Conservation (phyloP, 2,888 invertebrate species). For the Euplexia lucipara region DNA sequence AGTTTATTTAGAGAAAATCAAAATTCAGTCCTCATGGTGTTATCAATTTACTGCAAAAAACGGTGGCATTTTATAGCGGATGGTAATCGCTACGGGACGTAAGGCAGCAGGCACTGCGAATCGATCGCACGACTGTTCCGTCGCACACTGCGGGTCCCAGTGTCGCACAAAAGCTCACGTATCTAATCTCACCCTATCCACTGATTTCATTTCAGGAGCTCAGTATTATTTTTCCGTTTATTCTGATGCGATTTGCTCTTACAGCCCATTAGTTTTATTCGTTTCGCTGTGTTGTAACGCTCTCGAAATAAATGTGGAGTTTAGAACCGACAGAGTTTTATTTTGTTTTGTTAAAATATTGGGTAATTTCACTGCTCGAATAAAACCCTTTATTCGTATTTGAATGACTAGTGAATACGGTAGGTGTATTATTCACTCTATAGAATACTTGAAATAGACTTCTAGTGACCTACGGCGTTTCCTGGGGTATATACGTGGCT, state of each 20-base stretch:
- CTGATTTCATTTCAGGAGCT: constrained; percentile 51
- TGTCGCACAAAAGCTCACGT: constrained; percentile 62
- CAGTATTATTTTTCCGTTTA: constrained; percentile 55
- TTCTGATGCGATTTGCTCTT: constrained; percentile 53
- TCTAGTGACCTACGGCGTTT: too few relatives aligned
- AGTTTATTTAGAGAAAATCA: constrained; percentile 30
- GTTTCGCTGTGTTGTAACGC: constrained; percentile 30
- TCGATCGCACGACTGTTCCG: constrained; percentile 52
- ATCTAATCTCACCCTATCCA: constrained; percentile 63
- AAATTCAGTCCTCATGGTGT: constrained; percentile 18
- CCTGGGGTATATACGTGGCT: too few relatives aligned
- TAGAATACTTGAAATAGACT: background rate
- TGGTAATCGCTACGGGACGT: constrained; percentile 10
- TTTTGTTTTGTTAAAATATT: constrained; percentile 23
- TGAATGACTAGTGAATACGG: background rate
- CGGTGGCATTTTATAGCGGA: constrained; percentile 5
- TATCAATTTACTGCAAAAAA: constrained; percentile 17
- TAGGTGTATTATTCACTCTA: constrained; percentile 4
- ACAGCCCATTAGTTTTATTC: constrained; percentile 47
- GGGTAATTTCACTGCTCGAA: constrained; percentile 4
- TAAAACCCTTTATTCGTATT: constrained; percentile 1
- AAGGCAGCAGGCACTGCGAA: constrained; percentile 12
- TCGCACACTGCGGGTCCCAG: constrained; percentile 34
- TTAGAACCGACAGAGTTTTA: constrained; percentile 9
- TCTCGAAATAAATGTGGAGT: constrained; percentile 25